Conservation (phyloP, 2,888 invertebrate genomes). For the Pristionchus fissidentatus region DNA sequence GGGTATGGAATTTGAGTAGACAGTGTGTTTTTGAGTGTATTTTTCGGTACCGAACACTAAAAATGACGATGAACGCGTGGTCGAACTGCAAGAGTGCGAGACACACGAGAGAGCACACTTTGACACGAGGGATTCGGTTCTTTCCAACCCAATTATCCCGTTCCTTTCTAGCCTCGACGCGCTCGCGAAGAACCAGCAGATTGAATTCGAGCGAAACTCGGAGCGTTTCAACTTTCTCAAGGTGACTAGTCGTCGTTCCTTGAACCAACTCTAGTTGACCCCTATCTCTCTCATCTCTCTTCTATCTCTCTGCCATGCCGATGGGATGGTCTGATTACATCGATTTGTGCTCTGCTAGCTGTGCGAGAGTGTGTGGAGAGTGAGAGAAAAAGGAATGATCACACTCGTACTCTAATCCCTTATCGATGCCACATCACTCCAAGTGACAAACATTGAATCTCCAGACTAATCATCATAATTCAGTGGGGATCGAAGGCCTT, state of each 20-base stretch:
- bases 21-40: too few relatives aligned
- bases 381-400: too few relatives aligned
- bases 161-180: constrained; percentile 85
- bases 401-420: background rate
- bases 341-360: constrained; percentile 4
- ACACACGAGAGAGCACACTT: background rate
- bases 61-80: background rate
- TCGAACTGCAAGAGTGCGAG: background rate
- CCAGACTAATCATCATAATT: constrained; percentile 48
- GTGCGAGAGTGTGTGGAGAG: constrained; percentile 5
- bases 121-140: background rate
- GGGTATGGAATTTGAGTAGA: background rate
- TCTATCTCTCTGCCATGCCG: background rate
- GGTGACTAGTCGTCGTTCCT: constrained; percentile 78
- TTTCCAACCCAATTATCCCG: background rate
- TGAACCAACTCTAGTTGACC: background rate
- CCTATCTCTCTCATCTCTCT: background rate
- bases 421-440: background rate
- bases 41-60: too few relatives aligned
- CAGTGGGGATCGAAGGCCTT: constrained; percentile 97
- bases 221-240: constrained; percentile 96
- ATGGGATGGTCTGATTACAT: constrained; percentile 33
- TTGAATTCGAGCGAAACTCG: constrained; percentile 94
- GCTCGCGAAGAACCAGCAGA: constrained; percentile 89
- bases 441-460: background rate